Conservation (phyloP, 2,113 vertebrate genomes). For the Thomomys bottae region DNA sequence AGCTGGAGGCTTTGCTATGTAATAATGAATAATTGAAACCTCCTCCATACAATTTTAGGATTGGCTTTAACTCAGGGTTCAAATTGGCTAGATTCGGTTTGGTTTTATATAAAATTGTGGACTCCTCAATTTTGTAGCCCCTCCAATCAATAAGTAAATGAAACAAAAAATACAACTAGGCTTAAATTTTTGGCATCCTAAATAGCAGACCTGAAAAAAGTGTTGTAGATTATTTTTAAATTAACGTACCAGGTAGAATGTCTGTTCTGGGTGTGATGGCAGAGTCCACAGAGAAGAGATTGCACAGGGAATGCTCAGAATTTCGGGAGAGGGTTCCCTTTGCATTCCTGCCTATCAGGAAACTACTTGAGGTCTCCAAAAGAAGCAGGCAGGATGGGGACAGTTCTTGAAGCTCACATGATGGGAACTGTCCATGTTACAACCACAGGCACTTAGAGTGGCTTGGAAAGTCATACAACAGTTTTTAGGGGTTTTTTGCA, state of each 20-base stretch:
- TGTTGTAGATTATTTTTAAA: slow-evolving; percentile 29
- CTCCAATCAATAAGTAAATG: slow-evolving; percentile 1
- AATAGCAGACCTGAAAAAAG: slow-evolving; percentile 28
- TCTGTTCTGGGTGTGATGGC: background rate
- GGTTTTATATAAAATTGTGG: slow-evolving; percentile 65
- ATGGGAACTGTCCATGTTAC: background rate
- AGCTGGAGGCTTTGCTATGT: slow-evolving; percentile 66
- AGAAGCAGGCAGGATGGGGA: background rate
- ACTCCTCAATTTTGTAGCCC: slow-evolving; percentile 28
- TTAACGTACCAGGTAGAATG: background rate
- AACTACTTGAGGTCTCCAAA: background rate
- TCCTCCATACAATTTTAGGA: slow-evolving; percentile 67
- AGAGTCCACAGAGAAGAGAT: background rate
- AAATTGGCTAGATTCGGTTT: slow-evolving; percentile 59
- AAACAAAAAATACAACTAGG: slow-evolving; percentile 25
- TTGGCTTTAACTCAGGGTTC: slow-evolving; percentile 51
- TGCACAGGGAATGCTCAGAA: background rate
- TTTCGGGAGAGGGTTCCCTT: background rate
- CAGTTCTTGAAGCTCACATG: background rate
- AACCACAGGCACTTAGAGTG: background rate
- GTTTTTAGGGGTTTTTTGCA: background rate
- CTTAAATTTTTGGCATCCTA: background rate
- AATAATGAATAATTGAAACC: slow-evolving; percentile 79
- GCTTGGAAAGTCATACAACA: background rate
- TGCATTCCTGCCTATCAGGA: background rate